phyloP scores from a whole-genome alignment of 2,888 invertebrate genomes.

The Callyntrura sp. region DNA sequence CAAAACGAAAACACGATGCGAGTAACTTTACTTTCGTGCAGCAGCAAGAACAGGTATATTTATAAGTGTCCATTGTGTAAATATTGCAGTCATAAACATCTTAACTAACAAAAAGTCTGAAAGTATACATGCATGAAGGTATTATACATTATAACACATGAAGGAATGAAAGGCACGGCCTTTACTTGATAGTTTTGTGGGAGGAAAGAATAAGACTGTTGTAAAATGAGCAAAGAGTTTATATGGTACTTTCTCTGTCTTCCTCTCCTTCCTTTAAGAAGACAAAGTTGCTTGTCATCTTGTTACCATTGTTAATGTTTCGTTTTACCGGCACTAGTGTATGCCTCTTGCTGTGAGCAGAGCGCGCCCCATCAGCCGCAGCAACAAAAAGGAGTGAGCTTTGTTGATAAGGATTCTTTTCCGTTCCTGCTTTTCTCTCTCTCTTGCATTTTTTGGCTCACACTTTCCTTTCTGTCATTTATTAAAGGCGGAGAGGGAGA shows the following conservation, averaged over 20 bases:
- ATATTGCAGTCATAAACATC: constrained; percentile 56
- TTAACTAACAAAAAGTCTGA: constrained; percentile 51
- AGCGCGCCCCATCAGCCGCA: neutral
- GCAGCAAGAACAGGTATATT: neutral
- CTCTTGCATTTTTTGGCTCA: neutral
- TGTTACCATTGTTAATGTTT: constrained; percentile 69
- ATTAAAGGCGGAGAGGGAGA: neutral
- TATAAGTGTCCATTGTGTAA: constrained; percentile 5
- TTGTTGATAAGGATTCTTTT: constrained; percentile 62
- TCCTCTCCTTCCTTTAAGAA: constrained; percentile 32
- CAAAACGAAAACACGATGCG: no score
- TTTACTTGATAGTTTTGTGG: neutral
- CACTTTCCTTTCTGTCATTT: neutral
- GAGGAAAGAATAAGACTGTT: constrained; percentile 21
- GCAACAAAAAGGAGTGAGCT: constrained; percentile 21
- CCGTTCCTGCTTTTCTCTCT: neutral
- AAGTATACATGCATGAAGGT: constrained; percentile 2
- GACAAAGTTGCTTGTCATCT: constrained; percentile 72
- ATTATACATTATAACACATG: neutral
- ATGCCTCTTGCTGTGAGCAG: constrained; percentile 47
- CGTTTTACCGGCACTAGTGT: constrained; percentile 40
- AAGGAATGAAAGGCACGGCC: no score
- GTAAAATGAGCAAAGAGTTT: constrained; percentile 61
- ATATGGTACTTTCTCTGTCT: constrained; percentile 46
- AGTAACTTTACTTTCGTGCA: neutral